Evolutionary conservation across 2,797 vertebrate genomes (phyloP).

Genomic region (Sebastes nivosus): DNA sequence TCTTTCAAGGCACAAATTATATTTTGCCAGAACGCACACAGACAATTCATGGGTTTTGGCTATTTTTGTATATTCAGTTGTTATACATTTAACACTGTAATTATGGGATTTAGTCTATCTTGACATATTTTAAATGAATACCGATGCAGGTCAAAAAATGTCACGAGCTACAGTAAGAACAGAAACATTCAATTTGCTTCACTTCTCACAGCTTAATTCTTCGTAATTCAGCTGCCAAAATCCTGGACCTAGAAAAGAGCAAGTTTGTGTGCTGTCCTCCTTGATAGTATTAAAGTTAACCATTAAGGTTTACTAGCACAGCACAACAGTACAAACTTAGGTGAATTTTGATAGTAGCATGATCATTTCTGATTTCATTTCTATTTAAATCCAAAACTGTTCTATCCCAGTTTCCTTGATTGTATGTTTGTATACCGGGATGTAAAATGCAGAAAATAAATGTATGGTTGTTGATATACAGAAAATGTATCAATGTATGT

Average conservation of each 20-base stretch:
- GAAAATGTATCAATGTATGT: background rate
- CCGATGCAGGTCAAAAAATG: background rate
- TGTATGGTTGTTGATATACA: background rate
- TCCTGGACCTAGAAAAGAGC: background rate
- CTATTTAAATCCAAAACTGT: background rate
- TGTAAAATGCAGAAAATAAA: conserved; percentile 18
- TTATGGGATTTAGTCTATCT: background rate
- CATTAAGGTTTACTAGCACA: background rate
- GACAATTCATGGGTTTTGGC: background rate
- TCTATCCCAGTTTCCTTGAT: background rate
- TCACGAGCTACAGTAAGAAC: background rate
- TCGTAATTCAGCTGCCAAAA: background rate
- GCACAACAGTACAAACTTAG: background rate
- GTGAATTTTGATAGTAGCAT: background rate
- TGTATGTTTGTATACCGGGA: background rate
- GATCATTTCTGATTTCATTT: background rate
- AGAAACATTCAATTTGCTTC: background rate
- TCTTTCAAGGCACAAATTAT: conserved; percentile 15
- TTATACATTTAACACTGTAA: background rate
- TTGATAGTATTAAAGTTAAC: background rate
- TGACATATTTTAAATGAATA: background rate
- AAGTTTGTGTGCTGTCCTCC: conserved; percentile 19
- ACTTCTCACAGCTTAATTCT: background rate
- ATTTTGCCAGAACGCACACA: conserved; percentile 5
- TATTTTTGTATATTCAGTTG: background rate